phyloP scores from a whole-genome alignment of 2,888 invertebrate genomes.

The Eugnorisma glareosa region DNA sequence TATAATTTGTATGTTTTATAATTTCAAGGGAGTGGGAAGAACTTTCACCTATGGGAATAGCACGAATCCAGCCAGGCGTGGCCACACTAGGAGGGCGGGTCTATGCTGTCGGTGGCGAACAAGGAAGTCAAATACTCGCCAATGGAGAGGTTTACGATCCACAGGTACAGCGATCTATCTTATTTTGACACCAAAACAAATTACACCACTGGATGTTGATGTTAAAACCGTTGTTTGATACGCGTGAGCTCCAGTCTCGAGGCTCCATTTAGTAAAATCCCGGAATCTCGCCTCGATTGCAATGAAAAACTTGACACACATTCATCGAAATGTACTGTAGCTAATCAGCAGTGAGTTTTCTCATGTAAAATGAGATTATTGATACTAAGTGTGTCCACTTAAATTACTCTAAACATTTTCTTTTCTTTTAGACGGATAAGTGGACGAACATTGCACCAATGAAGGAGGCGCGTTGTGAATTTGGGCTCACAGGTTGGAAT shows the following conservation, averaged over 20 bases:
- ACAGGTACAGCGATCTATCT: conserved; percentile 80
- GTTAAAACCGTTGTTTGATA: background rate
- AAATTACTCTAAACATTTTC: background rate
- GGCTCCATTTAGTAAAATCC: background rate
- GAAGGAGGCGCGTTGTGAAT: conserved; percentile 96
- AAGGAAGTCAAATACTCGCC: conserved; percentile 96
- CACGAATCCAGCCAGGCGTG: conserved; percentile 96
- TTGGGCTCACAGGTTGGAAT: conserved; percentile 96
- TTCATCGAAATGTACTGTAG: background rate
- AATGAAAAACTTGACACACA: background rate
- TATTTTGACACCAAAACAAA: conserved; percentile 6
- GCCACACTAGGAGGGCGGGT: conserved; percentile 96
- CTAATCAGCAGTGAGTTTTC: background rate
- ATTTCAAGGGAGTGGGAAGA: conserved; percentile 94
- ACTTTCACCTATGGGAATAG: conserved; percentile 95
- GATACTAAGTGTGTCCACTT: background rate
- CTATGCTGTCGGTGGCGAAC: conserved; percentile 97
- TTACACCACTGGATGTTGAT: background rate
- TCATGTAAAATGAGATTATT: background rate
- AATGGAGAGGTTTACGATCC: conserved; percentile 96
- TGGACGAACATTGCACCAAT: conserved; percentile 93
- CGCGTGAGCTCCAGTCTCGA: background rate
- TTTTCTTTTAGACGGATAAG: conserved; percentile 88
- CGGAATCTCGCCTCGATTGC: background rate
- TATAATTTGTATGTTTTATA: background rate